Percentiles rank a stretch among this genome's conserved stretches.
phyloP scores from a whole-genome alignment of 2,113 vertebrate genomes.

The Catharus bicknelli region DNA sequence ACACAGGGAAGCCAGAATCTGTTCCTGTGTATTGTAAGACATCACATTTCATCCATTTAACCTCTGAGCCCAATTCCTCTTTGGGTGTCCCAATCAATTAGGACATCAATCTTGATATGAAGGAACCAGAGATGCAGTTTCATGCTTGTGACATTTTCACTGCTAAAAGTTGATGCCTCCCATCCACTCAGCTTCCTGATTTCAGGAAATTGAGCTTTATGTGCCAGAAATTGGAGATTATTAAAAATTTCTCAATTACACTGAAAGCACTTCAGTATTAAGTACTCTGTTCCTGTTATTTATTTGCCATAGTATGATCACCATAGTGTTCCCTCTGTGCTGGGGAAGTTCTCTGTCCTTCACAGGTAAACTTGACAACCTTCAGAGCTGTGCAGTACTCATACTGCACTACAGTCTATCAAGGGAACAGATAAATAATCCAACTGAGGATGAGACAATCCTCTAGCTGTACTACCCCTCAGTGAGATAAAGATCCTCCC shows the following conservation, averaged over 20 bases:
- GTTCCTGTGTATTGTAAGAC: neutral
- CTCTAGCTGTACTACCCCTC: neutral
- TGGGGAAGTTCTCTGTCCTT: neutral
- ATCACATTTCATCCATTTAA: neutral
- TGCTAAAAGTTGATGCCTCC: neutral
- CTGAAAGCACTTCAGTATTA: neutral
- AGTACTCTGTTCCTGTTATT: neutral
- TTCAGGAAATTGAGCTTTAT: neutral
- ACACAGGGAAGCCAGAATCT: neutral
- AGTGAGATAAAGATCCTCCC: neutral
- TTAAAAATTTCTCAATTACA: neutral
- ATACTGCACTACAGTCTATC: neutral
- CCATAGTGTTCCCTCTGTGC: neutral
- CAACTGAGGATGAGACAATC: neutral
- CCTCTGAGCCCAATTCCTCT: neutral
- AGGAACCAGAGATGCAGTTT: neutral
- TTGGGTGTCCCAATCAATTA: neutral
- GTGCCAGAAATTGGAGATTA: neutral
- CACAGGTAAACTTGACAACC: neutral
- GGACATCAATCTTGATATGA: neutral
- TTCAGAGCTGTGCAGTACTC: neutral
- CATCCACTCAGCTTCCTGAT: neutral
- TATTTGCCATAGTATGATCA: neutral
- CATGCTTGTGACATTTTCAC: neutral
- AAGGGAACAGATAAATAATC: neutral